Base-by-base conservation (phyloP, 2,888 invertebrate genomes). In the Hydraecia micacea region DNA sequence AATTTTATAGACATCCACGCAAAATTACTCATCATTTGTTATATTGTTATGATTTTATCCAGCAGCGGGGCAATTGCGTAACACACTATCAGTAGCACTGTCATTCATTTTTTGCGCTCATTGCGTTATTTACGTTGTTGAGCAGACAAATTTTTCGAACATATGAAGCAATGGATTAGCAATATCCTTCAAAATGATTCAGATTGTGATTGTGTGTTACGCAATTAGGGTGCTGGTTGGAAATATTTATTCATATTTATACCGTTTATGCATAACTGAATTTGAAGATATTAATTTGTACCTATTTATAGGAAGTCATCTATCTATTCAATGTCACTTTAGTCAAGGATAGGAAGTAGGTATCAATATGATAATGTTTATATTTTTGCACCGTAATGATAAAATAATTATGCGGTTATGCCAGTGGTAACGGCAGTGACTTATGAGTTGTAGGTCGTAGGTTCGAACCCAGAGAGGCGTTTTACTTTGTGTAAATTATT, bases 241-340 rank as follows among this genome's bases (percentile, higher is more conserved):
- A 25, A 55, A 55, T 25, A 55, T 55, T 55, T 9, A 9, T 55
- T 55, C 25, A 55, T 55, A 25, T 6, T 8, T 52, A 8, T 25
- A 25, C 25, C 25, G 6, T 25, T 52, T 25, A 42, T 11, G 42
- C 11, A 11, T 42, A 42, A 42, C 42, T 42, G 25, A 79, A 71
- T 70, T 79, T 71, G 71, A 79, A 58, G 80, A 3, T 32, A 32
- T 32, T 32, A 32, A 32, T 32, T 32, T 32, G 32, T 32, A 32
- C 1, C 32, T 32, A 32, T 32, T 32, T 32, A 32, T 81, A 82
- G 83, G 81, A 88, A 65, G 76, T 79, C 25, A 21, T 49, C 46
- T 80, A 75, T 75, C 78, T 18, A 65, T 70, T 75, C 58, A 76
- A 76, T 80, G 77, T 67, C 49, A n/a, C 13, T 63, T 46, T 65